Conservation (phyloP, 1,140 invertebrate genomes). For the Trigoniulus corallinus region DNA sequence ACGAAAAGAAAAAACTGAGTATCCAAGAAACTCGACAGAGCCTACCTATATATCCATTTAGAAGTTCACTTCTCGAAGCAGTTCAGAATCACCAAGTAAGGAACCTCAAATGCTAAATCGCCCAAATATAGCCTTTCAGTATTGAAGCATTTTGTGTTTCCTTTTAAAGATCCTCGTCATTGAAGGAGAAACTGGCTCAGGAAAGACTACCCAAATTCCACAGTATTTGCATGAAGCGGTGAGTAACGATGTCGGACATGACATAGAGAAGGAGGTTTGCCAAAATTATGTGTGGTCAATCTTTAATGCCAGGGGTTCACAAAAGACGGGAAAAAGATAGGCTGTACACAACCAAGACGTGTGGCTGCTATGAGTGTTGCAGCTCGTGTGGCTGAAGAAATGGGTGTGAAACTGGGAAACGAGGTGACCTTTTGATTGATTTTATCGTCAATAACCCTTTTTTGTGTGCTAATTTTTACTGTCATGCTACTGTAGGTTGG, state of each 20-base stretch:
- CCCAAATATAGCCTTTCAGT: slow-evolving; percentile 3
- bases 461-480: neutral
- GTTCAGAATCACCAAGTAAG: slow-evolving; percentile 69
- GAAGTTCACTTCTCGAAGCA: slow-evolving; percentile 70
- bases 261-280: neutral
- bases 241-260: slow-evolving; percentile 29
- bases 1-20: slow-evolving; percentile 55
- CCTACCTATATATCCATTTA: slow-evolving; percentile 87
- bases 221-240: slow-evolving; percentile 91
- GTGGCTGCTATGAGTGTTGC: slow-evolving; percentile 69
- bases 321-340: slow-evolving; percentile 57
- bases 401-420: slow-evolving; percentile 48
- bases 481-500: slow-evolving; percentile 36
- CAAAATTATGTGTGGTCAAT: neutral
- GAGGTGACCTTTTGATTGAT: slow-evolving; percentile 31
- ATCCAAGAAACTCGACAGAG: slow-evolving; percentile 86
- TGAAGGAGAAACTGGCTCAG: slow-evolving; percentile 94
- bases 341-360: slow-evolving; percentile 54
- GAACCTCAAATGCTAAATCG: neutral
- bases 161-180: slow-evolving; percentile 63
- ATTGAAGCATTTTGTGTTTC: neutral
- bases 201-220: slow-evolving; percentile 97
- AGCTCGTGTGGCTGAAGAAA: slow-evolving; percentile 51
- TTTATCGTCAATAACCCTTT: neutral
- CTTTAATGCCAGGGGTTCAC: slow-evolving; percentile 30